phyloP scores from a whole-genome alignment of 2,797 vertebrate species.

The Gephyroberyx darwinii region DNA sequence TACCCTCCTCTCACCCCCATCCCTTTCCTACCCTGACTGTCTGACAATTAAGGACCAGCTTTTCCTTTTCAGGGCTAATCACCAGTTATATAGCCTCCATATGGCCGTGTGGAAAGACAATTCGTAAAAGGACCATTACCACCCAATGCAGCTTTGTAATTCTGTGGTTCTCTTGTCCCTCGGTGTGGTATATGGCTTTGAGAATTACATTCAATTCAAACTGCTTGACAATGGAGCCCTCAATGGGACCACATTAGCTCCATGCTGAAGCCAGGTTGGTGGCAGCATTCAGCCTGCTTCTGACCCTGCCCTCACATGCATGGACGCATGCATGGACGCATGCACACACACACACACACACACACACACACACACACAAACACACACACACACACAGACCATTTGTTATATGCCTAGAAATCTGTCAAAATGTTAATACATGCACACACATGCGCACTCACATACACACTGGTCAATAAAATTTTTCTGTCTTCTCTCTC shows the following conservation, averaged over 20 bases:
- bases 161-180: constrained; percentile 48
- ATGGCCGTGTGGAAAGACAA: constrained; percentile 49
- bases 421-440: constrained; percentile 44
- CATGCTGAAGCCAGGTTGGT: constrained; percentile 58
- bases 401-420: constrained; percentile 32
- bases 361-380: constrained; percentile 19
- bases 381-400: constrained; percentile 14
- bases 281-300: constrained; percentile 61
- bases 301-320: constrained; percentile 49
- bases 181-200: constrained; percentile 47
- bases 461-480: constrained; percentile 32
- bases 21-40: background rate
- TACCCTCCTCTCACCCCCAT: background rate
- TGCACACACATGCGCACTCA: background rate
- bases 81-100: constrained; percentile 42
- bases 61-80: constrained; percentile 22
- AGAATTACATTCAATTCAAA: constrained; percentile 52
- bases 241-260: constrained; percentile 63
- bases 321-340: constrained; percentile 15
- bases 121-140: constrained; percentile 47
- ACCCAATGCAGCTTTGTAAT: constrained; percentile 45
- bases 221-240: constrained; percentile 57
- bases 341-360: constrained; percentile 19
- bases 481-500: constrained; percentile 54
- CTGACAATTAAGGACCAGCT: constrained; percentile 33